Percentiles rank a stretch among this genome's conserved stretches.
These are phyloP conservation scores for Pedionomus torquatus DNA, from an alignment of 2,113 vertebrate genomes.

Conservation along the genomic window DNA sequence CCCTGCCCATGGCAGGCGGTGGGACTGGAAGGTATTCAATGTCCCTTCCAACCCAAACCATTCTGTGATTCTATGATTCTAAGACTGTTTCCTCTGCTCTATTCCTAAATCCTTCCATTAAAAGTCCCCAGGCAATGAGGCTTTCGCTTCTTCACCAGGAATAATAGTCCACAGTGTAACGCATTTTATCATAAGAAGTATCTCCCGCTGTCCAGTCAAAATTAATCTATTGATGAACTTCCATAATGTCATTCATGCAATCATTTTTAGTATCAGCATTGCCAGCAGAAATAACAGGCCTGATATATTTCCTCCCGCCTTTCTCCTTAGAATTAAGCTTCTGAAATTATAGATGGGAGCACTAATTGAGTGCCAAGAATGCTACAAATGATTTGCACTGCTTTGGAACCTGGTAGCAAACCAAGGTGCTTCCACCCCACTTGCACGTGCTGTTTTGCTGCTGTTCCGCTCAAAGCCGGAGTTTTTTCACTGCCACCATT, in stretches of 20 bases:
- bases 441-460: neutral
- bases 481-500: neutral
- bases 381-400: neutral
- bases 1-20: too few relatives aligned
- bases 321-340: neutral
- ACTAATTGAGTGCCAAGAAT: neutral
- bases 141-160: neutral
- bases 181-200: neutral
- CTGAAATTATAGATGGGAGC: constrained; percentile 37
- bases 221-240: constrained; percentile 1
- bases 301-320: neutral
- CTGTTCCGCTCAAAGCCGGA: neutral
- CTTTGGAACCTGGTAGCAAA: neutral
- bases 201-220: constrained; percentile 10
- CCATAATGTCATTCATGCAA: neutral
- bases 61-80: neutral
- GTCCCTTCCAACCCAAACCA: neutral
- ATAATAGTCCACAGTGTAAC: neutral
- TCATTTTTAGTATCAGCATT: constrained; percentile 5
- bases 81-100: neutral
- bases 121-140: neutral
- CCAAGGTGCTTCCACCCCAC: neutral
- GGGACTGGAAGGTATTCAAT: too few relatives aligned
- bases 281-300: constrained; percentile 37
- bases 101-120: neutral